phyloP scores from a whole-genome alignment of 1,140 invertebrate genomes.

The Teleogryllus occipitalis region DNA sequence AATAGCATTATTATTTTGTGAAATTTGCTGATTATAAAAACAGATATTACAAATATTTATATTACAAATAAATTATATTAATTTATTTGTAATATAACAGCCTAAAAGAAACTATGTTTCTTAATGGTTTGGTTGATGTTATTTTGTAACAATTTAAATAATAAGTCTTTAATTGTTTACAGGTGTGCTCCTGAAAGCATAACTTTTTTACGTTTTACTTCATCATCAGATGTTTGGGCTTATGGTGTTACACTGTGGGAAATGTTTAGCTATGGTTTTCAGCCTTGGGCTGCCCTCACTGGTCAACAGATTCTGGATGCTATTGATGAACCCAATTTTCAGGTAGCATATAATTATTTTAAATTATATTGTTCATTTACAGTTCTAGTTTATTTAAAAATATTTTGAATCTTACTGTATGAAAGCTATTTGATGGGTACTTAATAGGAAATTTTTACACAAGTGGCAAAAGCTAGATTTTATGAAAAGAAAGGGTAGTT shows the following conservation, averaged over 20 bases:
- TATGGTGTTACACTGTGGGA: slow-evolving; percentile 98
- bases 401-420: not conserved
- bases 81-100: not conserved
- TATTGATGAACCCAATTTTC: slow-evolving; percentile 87
- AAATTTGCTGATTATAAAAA: no score
- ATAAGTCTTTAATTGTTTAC: slow-evolving; percentile 13
- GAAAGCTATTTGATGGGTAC: not conserved
- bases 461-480: no score
- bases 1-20: no score
- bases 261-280: slow-evolving; percentile 96
- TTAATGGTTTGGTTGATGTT: not conserved
- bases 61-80: no score
- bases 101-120: not conserved
- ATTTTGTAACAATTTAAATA: not conserved
- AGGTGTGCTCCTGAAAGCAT: slow-evolving; percentile 97
- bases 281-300: slow-evolving; percentile 92
- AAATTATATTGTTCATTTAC: slow-evolving; percentile 16
- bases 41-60: no score
- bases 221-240: slow-evolving; percentile 94
- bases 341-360: slow-evolving; percentile 34
- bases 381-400: slow-evolving; percentile 18
- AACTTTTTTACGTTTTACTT: slow-evolving; percentile 90
- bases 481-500: no score
- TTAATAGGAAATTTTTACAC: no score
- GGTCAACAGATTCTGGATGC: slow-evolving; percentile 93